A percentile compares a stretch with the other conserved stretches of the same genome.
These are phyloP conservation scores for Meloidogyne exigua DNA, from an alignment of 1,140 invertebrate genomes.

Conservation along the genomic window DNA sequence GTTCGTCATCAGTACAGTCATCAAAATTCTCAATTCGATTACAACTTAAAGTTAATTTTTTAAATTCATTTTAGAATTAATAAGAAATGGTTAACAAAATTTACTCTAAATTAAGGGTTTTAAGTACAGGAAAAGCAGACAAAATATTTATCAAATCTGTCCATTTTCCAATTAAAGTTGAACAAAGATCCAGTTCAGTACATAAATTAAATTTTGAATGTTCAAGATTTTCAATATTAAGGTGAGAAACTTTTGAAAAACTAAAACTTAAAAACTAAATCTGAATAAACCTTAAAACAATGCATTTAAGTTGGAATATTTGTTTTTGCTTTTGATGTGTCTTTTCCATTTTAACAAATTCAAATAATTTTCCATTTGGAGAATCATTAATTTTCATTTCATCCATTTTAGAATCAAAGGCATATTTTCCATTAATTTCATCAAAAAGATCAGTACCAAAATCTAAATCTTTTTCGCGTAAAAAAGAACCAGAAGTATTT, in stretches of 20 bases:
- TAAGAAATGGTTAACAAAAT: not conserved
- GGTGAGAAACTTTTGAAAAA: conserved; percentile 20
- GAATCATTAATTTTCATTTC: not conserved
- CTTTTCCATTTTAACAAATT: conserved; percentile 43
- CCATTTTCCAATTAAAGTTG: conserved; percentile 34
- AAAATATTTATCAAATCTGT: conserved; percentile 31
- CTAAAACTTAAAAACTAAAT: not conserved
- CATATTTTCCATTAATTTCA: conserved; percentile 34
- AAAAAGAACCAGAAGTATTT: conserved; percentile 45
- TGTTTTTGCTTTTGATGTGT: conserved; percentile 22
- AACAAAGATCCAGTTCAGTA: conserved; percentile 30
- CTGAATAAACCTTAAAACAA: conserved; percentile 18
- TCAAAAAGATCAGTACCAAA: conserved; percentile 35
- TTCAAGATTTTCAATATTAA: not conserved
- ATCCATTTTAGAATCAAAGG: conserved; percentile 17
- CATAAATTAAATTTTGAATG: conserved; percentile 16
- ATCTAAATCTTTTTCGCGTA: conserved; percentile 31
- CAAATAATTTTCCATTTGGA: conserved; percentile 14
- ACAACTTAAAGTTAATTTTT: conserved; percentile 30
- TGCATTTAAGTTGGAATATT: conserved; percentile 19
- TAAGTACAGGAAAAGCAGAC: conserved; percentile 24
- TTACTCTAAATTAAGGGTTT: conserved; percentile 29
- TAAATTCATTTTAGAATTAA: too few species aligned
- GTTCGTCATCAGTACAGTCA: not conserved
- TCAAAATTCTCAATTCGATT: conserved; percentile 33